Percentiles rank a stretch among this genome's conserved stretches.
Conservation (phyloP, 2,888 invertebrate genomes). For the Dynastes tityus region DNA sequence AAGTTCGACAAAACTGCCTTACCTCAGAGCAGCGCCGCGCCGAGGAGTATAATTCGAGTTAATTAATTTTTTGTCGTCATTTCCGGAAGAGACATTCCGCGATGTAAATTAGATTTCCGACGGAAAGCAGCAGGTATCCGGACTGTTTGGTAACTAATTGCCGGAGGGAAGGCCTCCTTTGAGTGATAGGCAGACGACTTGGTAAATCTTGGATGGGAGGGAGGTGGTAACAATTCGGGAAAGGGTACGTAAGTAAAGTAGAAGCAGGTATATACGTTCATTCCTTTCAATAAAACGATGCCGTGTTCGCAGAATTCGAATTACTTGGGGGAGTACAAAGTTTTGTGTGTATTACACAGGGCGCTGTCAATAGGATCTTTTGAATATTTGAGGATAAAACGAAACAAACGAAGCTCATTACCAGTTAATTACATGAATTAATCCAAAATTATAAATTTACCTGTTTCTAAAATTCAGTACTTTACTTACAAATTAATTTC, state of each 20-base stretch:
- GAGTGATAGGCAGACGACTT: slow-evolving; percentile 41
- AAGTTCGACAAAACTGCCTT: slow-evolving; percentile 37
- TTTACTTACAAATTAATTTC: too few species aligned
- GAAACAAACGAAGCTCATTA: too few species aligned
- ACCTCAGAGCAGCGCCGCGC: slow-evolving; percentile 17
- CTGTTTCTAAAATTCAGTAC: too few species aligned
- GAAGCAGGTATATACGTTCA: not conserved
- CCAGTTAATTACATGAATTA: too few species aligned
- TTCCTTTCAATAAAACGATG: slow-evolving; percentile 27
- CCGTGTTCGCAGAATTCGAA: slow-evolving; percentile 25
- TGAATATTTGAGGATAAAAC: not conserved
- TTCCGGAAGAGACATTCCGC: slow-evolving; percentile 50
- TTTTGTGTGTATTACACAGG: slow-evolving; percentile 2
- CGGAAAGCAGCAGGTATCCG: slow-evolving; percentile 50
- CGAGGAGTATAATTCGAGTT: slow-evolving; percentile 42
- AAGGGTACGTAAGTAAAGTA: slow-evolving; percentile 4
- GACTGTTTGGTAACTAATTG: slow-evolving; percentile 48
- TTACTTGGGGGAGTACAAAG: slow-evolving; percentile 26
- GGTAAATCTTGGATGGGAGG: slow-evolving; percentile 23
- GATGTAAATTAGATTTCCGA: slow-evolving; percentile 49
- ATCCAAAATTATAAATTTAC: too few species aligned
- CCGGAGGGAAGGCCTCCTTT: slow-evolving; percentile 38
- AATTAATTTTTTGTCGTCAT: slow-evolving; percentile 46
- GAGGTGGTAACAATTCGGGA: slow-evolving; percentile 14
- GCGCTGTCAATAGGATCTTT: slow-evolving; percentile 8